Evolutionary conservation across 2,888 invertebrate species (phyloP).

Genomic region (Choristoneura rosaceana): DNA sequence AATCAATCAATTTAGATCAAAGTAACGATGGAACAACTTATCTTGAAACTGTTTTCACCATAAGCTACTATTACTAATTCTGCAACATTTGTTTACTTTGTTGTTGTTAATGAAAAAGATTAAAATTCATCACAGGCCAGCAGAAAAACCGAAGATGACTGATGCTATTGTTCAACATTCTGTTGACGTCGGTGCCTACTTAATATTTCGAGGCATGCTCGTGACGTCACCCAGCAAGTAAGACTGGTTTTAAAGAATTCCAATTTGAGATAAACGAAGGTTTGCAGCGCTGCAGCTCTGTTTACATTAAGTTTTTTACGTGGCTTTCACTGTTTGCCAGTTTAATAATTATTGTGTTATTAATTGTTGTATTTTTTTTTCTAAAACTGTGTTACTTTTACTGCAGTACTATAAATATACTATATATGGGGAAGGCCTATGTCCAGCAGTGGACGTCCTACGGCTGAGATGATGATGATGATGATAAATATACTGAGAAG

Average conservation of each 20-base stretch:
- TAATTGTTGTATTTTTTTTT: neutral
- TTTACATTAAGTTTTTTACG: neutral
- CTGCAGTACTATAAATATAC: neutral
- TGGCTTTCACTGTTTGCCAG: neutral
- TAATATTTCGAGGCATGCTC: constrained; percentile 38
- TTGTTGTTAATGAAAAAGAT: neutral
- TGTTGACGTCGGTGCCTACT: constrained; percentile 15
- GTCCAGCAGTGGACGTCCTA: too few relatives aligned
- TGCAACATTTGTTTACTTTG: neutral
- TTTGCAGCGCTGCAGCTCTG: constrained; percentile 12
- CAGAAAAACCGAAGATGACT: constrained; percentile 10
- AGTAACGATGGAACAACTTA: neutral
- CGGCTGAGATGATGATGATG: too few relatives aligned
- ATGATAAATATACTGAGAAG: too few relatives aligned
- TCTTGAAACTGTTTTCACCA: neutral
- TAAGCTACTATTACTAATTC: neutral
- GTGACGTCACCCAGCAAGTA: constrained; percentile 18
- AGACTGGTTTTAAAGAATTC: constrained; percentile 38
- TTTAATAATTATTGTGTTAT: neutral
- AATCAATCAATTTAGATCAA: too few relatives aligned
- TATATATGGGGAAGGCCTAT: too few relatives aligned
- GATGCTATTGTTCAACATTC: constrained; percentile 1
- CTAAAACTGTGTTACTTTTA: neutral
- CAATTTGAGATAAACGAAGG: constrained; percentile 15
- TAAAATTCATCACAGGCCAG: constrained; percentile 5